A percentile compares a stretch with the other conserved stretches of the same genome.
Conservation (phyloP, 2,113 vertebrate species). For the Cichladusa arquata region DNA sequence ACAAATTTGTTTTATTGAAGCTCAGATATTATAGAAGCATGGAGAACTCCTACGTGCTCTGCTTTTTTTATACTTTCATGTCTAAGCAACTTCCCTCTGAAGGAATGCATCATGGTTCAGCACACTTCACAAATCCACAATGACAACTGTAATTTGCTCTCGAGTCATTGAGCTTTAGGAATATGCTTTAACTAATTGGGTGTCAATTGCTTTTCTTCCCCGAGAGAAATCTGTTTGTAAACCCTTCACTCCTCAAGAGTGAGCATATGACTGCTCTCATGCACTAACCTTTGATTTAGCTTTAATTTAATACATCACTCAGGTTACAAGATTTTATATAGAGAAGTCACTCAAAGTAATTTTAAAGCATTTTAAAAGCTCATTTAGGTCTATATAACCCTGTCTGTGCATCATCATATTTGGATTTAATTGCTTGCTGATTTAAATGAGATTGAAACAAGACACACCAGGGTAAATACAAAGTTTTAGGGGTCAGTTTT, state of each 20-base stretch:
- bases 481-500: background rate
- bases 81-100: conserved; percentile 10
- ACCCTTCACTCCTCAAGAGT: conserved; percentile 39
- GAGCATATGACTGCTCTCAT: background rate
- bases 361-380: background rate
- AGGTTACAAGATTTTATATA: background rate
- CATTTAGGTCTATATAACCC: background rate
- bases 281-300: conserved; percentile 34
- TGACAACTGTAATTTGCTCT: conserved; percentile 63
- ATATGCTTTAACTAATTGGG: conserved; percentile 63
- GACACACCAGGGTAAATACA: background rate
- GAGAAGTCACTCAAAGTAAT: background rate
- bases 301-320: conserved; percentile 29
- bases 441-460: background rate
- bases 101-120: conserved; percentile 35
- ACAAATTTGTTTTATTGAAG: background rate
- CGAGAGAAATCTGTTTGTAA: conserved; percentile 56
- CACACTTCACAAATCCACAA: conserved; percentile 43
- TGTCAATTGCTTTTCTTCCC: conserved; percentile 65
- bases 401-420: background rate
- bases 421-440: background rate
- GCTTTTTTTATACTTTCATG: conserved; percentile 10
- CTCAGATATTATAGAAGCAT: background rate
- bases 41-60: background rate
- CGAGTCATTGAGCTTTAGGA: conserved; percentile 52